Evolutionary conservation across 2,797 vertebrate species (phyloP), one percentile per base, ranked within the genome.

Genomic region (Adelosebastes latens): DNA sequence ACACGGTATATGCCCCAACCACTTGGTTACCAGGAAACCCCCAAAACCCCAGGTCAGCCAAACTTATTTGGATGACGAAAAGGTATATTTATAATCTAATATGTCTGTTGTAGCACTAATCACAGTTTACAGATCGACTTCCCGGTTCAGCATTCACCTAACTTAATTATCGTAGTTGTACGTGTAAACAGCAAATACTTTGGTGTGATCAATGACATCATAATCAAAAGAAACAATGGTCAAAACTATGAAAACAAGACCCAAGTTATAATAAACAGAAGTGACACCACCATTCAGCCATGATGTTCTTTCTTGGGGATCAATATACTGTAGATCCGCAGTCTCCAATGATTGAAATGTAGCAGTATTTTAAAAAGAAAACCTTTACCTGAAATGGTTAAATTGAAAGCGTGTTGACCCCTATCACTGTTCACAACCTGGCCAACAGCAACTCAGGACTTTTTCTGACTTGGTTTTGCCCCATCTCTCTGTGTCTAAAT

Each of bases 361-460:
- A 79, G 29, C 46, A 69, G 62, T 13, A 29, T 75, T 72, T 66
- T 5, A 25, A 77, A 39, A 59, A 22, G 14, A 46, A 63, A 25
- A 77, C 5, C 18, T 24, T 36, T 14, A 67, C 6, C 53, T 55
- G 29, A 78, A 59, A 55, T 1, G 8, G 31, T 69, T 20, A 10
- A 34, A 71, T 11, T 39, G 1, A 61, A 65, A 27, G 16, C 61
- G 18, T 53, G 20, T 32, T 65, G 70, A 76, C 53, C 39, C 60
- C n/a, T 66, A 6, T 39, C 56, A 65, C 67, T 62, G 34, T 66
- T 80, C 36, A 53, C 42, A 75, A 79, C 64, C 46, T 22, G 22
- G 53, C 73, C 64, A 86, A 72, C 71, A 80, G 62, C 71, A 80
- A 82, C 88, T 91, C 89, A 89, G 88, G 90, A 90, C 77, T 53